Evolutionary conservation across 2,797 vertebrate genomes (phyloP), one percentile per base, ranked within the genome.

Genomic region (Hydrophis major): DNA sequence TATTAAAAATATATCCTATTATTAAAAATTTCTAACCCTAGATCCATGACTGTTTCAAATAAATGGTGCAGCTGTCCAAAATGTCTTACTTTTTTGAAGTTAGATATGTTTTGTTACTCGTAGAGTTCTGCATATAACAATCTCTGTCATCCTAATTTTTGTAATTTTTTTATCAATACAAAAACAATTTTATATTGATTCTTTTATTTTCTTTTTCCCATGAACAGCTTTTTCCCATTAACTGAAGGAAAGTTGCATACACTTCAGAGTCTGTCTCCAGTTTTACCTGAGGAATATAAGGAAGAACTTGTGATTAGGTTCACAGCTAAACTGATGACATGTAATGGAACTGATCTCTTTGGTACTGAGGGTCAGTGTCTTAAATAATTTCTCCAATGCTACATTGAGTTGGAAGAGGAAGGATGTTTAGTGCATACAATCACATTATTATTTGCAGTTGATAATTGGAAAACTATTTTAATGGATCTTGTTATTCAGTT

Each of bases 201-300:
- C 90, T 14, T 25, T 0, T 0, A 87, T 94, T 93, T 0, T 60
- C 93, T 95, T 53, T 90, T 90, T 87, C 97, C 37, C 95, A 92
- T 94, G 25, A 91, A 95, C 96, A 99, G 99, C 96, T 98, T 99
- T 95, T 98, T 99, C 78, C 98, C 98, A 55, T 97, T 98, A 93
- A 98, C 98, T 47, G 98, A 98, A 92, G 98, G 98, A 93, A 98
- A 97, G 90, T 94, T 99, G 95, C 99, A 98, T 96, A 99, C 99
- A 0, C 96, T 99, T 88, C 99, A 99, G 96, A 98, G 98, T 93
- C 97, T 99, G 53, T 99, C 98, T 95, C 97, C 98, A 7, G 97
- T 97, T 96, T 98, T 99, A 97, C 96, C 66, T 88, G 96, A 95
- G 88, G 97, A 98, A 59, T 98, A 99, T 94, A 98, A 97, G 97